Evolutionary conservation across 2,797 vertebrate species (phyloP).

Genomic region (Neomorphus geoffroyi): DNA sequence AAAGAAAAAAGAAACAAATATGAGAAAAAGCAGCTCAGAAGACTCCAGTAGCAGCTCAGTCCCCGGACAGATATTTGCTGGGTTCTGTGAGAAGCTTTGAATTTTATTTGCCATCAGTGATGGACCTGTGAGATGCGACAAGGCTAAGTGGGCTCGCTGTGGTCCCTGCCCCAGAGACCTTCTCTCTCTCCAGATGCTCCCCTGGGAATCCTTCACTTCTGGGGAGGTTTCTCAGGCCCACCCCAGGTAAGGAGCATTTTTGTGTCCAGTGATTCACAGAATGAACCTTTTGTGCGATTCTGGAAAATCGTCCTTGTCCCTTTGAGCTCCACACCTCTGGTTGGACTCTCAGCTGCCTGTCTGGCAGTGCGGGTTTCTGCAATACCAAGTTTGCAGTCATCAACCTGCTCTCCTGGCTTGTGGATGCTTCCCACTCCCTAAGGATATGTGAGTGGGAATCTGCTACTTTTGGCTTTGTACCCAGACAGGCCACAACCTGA

Average conservation of each 20-base stretch:
- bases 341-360: not conserved
- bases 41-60: not conserved
- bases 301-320: not conserved
- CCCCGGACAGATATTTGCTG: not conserved
- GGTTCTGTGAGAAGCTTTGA: not conserved
- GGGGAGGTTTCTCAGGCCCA: not conserved
- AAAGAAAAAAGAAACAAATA: accelerated
- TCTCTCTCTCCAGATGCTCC: not conserved
- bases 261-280: conserved; percentile 1
- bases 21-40: not conserved
- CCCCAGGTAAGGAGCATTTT: not conserved
- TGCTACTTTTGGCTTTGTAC: conserved; percentile 39
- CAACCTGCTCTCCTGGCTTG: not conserved
- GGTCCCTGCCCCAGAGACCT: not conserved
- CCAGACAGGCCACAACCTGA: not conserved
- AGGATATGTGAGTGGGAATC: not conserved
- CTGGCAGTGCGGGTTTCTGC: not conserved
- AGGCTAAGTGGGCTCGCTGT: not conserved
- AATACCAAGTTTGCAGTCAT: not conserved
- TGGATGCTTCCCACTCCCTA: not conserved
- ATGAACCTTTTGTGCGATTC: not conserved
- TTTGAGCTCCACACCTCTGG: not conserved
- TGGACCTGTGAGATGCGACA: not conserved
- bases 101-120: not conserved
- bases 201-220: not conserved